A percentile compares a stretch with the other conserved stretches of the same genome.
phyloP scores from a whole-genome alignment of 2,888 invertebrate species.

The Ochropleura leucogaster region DNA sequence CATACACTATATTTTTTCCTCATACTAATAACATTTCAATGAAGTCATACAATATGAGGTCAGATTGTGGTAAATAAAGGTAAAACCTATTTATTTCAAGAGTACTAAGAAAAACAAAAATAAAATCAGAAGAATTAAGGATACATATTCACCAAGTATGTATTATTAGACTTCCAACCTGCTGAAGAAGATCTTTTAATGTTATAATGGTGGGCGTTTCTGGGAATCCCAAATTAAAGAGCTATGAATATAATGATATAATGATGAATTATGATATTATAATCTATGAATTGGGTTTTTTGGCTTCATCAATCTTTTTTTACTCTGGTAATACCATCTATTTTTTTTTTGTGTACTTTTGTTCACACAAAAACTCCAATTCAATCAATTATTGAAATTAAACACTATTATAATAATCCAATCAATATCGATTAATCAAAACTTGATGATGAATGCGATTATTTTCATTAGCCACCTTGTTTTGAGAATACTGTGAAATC shows the following conservation, averaged over 20 bases:
- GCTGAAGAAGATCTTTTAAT: not conserved
- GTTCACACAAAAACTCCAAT: not conserved
- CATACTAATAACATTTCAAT: not conserved
- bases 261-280: no score
- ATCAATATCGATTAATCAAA: not conserved
- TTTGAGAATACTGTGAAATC: not conserved
- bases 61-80: not conserved
- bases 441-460: conserved; percentile 6
- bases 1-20: not conserved
- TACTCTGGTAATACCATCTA: not conserved
- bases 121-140: not conserved
- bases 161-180: not conserved
- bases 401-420: not conserved
- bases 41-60: conserved; percentile 10
- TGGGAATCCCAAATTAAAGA: not conserved
- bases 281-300: not conserved
- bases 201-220: not conserved
- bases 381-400: not conserved
- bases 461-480: conserved; percentile 4
- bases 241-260: not conserved
- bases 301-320: not conserved
- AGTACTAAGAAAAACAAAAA: not conserved
- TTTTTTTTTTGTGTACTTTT: not conserved
- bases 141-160: not conserved
- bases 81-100: conserved; percentile 1